A percentile compares a stretch with the other conserved stretches of the same genome.
phyloP scores from a whole-genome alignment of 2,888 invertebrate species.

The Agrilus cyanescens region DNA sequence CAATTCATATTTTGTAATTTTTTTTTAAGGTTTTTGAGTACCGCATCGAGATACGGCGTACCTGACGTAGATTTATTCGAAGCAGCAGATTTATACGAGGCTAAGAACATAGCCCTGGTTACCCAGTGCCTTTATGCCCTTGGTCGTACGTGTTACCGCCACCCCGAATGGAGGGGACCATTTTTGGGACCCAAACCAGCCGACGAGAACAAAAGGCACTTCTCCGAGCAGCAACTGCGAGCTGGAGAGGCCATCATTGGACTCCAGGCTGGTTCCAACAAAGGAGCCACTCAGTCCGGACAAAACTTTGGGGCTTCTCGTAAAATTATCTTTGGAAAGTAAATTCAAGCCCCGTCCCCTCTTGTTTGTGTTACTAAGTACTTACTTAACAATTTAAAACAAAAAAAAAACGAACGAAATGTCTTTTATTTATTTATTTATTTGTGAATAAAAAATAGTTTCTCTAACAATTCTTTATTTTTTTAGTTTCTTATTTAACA shows the following conservation, averaged over 20 bases:
- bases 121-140: constrained; percentile 80
- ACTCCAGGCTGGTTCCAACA: constrained; percentile 79
- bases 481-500: too few relatives aligned
- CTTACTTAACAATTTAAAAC: too few relatives aligned
- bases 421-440: too few relatives aligned
- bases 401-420: too few relatives aligned
- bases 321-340: constrained; percentile 71
- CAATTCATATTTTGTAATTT: constrained; percentile 2
- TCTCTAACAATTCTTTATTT: too few relatives aligned
- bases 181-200: constrained; percentile 74
- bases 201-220: constrained; percentile 72
- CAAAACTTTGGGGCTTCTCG: constrained; percentile 77
- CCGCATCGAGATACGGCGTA: constrained; percentile 72
- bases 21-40: constrained; percentile 61
- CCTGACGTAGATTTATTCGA: constrained; percentile 80
- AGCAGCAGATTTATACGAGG: constrained; percentile 85
- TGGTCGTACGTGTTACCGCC: constrained; percentile 75
- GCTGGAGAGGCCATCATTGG: constrained; percentile 78
- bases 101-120: constrained; percentile 78
- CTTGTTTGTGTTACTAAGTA: too few relatives aligned
- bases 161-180: constrained; percentile 76
- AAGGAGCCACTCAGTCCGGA: constrained; percentile 73
- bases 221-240: constrained; percentile 68
- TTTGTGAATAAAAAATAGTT: too few relatives aligned
- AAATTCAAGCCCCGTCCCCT: constrained; percentile 14